A percentile compares a stretch with the other conserved stretches of the same genome.
Evolutionary conservation across 1,140 invertebrate species (phyloP).

Genomic region (Rhopalosiphum maidis): DNA sequence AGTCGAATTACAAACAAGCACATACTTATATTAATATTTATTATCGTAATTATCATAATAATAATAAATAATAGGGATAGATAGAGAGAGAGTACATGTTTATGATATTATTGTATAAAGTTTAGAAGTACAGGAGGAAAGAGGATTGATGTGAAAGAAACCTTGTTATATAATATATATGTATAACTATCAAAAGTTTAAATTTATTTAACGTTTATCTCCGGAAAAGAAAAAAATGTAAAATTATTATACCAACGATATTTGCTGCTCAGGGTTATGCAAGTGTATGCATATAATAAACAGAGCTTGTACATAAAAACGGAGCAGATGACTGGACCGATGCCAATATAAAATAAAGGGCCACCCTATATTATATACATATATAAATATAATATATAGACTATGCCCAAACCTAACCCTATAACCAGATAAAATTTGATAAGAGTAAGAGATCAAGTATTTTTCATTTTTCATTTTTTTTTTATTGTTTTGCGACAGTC

Average conservation of each 20-base stretch:
- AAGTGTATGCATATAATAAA: slow-evolving; percentile 5
- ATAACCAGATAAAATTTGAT: slow-evolving; percentile 10
- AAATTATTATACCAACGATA: slow-evolving; percentile 20
- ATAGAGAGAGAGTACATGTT: neutral
- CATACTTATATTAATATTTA: neutral
- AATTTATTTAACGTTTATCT: slow-evolving; percentile 35
- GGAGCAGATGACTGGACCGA: slow-evolving; percentile 35
- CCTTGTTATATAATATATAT: neutral
- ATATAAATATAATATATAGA: neutral
- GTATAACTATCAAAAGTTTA: slow-evolving; percentile 29
- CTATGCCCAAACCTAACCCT: neutral
- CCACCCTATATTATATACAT: slow-evolving; percentile 2
- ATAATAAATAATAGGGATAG: neutral
- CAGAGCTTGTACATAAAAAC: slow-evolving; percentile 39
- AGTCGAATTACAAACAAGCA: neutral
- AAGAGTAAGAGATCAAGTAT: slow-evolving; percentile 6
- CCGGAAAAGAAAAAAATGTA: neutral
- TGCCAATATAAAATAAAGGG: slow-evolving; percentile 46
- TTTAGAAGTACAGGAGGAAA: neutral
- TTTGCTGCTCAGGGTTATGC: slow-evolving; percentile 21
- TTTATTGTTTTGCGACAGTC: neutral
- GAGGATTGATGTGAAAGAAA: slow-evolving; percentile 24
- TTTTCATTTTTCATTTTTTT: neutral
- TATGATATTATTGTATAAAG: slow-evolving; percentile 22
- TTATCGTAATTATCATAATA: neutral